A percentile compares a stretch with the other conserved stretches of the same genome.
Conservation (phyloP, 2,888 invertebrate genomes). For the Drosophila anceps region DNA sequence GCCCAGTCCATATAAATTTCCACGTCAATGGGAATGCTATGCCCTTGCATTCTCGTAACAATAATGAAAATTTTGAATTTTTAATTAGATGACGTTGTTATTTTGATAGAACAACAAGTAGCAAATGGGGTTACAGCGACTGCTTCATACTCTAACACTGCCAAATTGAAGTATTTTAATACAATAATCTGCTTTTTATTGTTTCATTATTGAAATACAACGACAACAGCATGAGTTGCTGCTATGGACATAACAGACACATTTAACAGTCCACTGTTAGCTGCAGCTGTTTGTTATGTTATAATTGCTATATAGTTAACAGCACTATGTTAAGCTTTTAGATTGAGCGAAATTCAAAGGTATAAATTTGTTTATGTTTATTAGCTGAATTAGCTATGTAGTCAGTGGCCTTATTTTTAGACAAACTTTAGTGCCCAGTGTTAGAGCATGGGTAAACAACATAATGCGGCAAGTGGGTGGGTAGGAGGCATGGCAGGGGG, state of each 20-base stretch:
- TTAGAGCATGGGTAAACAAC: slow-evolving; percentile 42
- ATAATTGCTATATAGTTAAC: neutral
- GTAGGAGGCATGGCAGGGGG: neutral
- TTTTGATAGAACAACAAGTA: slow-evolving; percentile 45
- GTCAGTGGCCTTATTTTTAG: slow-evolving; percentile 33
- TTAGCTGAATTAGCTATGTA: neutral
- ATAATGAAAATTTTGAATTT: slow-evolving; percentile 75
- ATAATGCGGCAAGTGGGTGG: slow-evolving; percentile 2
- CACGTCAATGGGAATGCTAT: slow-evolving; percentile 37
- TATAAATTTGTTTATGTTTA: neutral
- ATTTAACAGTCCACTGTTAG: neutral
- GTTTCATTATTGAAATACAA: too few species aligned
- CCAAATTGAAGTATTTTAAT: neutral
- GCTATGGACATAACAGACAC: neutral
- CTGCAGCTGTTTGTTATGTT: neutral
- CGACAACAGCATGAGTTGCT: neutral
- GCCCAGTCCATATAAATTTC: slow-evolving; percentile 8
- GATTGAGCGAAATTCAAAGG: neutral
- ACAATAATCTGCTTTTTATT: too few species aligned
- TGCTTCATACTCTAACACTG: slow-evolving; percentile 9
- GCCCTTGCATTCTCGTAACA: slow-evolving; percentile 63
- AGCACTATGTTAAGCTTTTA: neutral
- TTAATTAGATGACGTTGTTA: slow-evolving; percentile 75
- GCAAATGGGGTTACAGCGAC: slow-evolving; percentile 10
- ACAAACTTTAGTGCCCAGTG: slow-evolving; percentile 5